phyloP scores from a whole-genome alignment of 2,888 invertebrate genomes.

The Lasioglossum vierecki region DNA sequence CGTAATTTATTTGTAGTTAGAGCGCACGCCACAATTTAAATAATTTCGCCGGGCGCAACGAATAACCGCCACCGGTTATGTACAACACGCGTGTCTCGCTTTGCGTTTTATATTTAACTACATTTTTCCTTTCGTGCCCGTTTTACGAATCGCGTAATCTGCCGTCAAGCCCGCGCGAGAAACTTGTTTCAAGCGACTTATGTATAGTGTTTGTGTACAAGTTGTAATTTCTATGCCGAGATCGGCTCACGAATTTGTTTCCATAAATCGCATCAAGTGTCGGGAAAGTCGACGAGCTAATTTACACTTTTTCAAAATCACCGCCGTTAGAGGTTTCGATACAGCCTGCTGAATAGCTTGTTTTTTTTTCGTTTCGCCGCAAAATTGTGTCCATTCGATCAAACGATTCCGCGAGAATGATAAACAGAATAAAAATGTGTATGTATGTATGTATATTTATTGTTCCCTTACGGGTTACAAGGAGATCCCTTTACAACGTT shows the following conservation, averaged over 20 bases:
- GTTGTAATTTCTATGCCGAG: neutral
- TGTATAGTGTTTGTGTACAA: neutral
- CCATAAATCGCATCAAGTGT: neutral
- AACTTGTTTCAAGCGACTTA: constrained; percentile 15
- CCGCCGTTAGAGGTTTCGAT: neutral
- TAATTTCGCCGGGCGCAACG: constrained; percentile 29
- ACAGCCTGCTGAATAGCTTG: neutral
- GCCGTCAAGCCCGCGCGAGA: neutral
- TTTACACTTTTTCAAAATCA: neutral
- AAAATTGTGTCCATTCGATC: neutral
- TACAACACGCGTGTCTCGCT: constrained; percentile 19
- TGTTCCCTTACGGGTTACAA: no score
- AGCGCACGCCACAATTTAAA: constrained; percentile 47
- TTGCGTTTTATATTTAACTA: constrained; percentile 36
- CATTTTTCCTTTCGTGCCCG: neutral
- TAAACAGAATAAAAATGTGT: no score
- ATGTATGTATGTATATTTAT: no score
- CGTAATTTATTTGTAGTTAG: constrained; percentile 47
- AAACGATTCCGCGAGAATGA: no score
- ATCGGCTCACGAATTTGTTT: neutral
- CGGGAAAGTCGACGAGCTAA: neutral
- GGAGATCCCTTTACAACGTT: no score
- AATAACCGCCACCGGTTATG: constrained; percentile 13
- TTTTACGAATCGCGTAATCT: constrained; percentile 9
- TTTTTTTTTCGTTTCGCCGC: neutral